These are phyloP conservation scores for Galerucella calmariensis DNA, from an alignment of 2,888 invertebrate species.

Conservation along the genomic window DNA sequence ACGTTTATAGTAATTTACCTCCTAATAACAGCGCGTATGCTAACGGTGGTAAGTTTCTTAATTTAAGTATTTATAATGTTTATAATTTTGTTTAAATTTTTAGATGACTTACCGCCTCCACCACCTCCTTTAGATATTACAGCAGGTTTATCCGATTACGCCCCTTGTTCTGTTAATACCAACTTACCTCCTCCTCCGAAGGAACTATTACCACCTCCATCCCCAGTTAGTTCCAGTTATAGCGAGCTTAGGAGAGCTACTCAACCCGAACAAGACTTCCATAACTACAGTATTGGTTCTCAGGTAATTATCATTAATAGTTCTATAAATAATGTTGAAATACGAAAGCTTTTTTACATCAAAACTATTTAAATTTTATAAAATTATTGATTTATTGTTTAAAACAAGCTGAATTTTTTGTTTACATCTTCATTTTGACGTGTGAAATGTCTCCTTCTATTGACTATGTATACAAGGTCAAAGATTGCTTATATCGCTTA, in stretches of 20 bases:
- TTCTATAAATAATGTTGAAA: background rate
- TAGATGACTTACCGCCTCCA: conserved; percentile 72
- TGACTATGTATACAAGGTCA: too few species aligned
- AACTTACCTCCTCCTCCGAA: conserved; percentile 68
- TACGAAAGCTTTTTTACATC: background rate
- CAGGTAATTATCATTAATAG: conserved; percentile 65
- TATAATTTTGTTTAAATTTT: conserved; percentile 37
- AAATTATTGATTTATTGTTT: background rate
- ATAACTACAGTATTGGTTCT: conserved; percentile 76
- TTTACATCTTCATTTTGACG: too few species aligned
- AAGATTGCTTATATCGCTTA: too few species aligned
- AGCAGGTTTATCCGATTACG: conserved; percentile 63
- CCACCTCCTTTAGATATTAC: conserved; percentile 71
- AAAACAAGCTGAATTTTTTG: too few species aligned
- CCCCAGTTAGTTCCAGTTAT: conserved; percentile 91
- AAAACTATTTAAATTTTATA: background rate
- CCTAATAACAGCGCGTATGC: conserved; percentile 50
- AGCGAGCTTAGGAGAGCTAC: conserved; percentile 87
- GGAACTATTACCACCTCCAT: conserved; percentile 84
- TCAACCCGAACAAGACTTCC: conserved; percentile 68
- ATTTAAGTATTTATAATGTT: background rate
- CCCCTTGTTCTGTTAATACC: conserved; percentile 63
- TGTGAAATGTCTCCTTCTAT: too few species aligned
- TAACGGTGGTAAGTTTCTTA: conserved; percentile 56
- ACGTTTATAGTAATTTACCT: conserved; percentile 71